phyloP scores from a whole-genome alignment of 2,888 invertebrate genomes.

The Phalera bucephala region DNA sequence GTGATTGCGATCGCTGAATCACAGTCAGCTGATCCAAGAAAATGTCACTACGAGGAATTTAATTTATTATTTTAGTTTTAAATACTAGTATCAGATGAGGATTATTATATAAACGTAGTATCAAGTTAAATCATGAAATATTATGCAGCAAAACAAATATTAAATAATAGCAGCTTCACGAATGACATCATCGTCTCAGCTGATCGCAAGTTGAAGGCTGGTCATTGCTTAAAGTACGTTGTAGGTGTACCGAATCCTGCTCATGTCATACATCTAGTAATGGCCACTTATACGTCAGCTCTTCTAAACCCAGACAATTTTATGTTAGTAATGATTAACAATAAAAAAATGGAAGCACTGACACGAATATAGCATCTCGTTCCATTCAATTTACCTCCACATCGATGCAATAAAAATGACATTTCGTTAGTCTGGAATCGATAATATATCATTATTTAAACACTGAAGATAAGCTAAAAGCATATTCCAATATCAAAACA shows the following conservation, averaged over 20 bases:
- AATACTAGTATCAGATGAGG: constrained; percentile 5
- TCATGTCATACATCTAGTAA: constrained; percentile 28
- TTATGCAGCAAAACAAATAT: constrained; percentile 50
- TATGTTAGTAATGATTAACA: neutral
- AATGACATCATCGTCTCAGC: constrained; percentile 74
- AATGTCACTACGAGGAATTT: constrained; percentile 15
- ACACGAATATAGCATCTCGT: neutral
- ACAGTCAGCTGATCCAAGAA: constrained; percentile 36
- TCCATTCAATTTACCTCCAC: constrained; percentile 14
- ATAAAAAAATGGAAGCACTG: neutral
- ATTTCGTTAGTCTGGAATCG: constrained; percentile 33
- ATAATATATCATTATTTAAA: constrained; percentile 41
- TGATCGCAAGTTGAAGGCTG: constrained; percentile 75
- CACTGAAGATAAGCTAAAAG: constrained; percentile 46
- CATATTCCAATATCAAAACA: constrained; percentile 35
- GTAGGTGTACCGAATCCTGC: constrained; percentile 46
- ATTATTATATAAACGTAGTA: constrained; percentile 19
- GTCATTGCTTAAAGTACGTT: constrained; percentile 49
- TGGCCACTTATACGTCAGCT: constrained; percentile 28
- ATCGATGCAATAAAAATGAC: constrained; percentile 46
- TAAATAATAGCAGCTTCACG: constrained; percentile 38
- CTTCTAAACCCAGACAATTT: constrained; percentile 15
- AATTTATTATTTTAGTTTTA: constrained; percentile 12
- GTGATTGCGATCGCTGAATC: constrained; percentile 43
- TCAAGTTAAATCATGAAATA: constrained; percentile 21